These are phyloP conservation scores for Ceratina japonica DNA, from an alignment of 1,140 invertebrate species.

Conservation along the genomic window DNA sequence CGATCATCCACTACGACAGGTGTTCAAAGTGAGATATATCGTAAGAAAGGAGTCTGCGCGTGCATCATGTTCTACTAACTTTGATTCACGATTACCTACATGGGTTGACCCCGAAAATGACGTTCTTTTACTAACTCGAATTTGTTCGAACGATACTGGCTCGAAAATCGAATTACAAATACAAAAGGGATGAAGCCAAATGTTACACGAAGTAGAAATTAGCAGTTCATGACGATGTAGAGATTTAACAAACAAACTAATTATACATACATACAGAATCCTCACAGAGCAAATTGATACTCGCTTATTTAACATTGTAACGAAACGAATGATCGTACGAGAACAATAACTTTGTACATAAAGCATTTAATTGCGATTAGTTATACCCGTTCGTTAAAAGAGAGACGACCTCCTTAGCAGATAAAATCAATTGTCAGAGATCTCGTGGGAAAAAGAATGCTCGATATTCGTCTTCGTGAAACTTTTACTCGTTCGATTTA, in stretches of 20 bases:
- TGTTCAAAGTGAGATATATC: not conserved
- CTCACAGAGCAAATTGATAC: not conserved
- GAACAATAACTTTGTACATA: constrained; percentile 26
- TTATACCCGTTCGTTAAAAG: not conserved
- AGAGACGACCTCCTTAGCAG: not conserved
- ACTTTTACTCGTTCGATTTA: constrained; percentile 72
- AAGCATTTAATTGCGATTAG: not conserved
- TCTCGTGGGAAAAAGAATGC: constrained; percentile 31
- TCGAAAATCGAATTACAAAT: not conserved
- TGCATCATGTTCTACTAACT: constrained; percentile 66
- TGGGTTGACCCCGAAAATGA: constrained; percentile 54
- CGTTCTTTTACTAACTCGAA: constrained; percentile 55
- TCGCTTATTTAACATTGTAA: constrained; percentile 43
- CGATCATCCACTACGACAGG: not conserved
- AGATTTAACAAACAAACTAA: not conserved
- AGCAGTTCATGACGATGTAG: not conserved
- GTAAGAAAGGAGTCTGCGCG: constrained; percentile 33
- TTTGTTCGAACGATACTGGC: not conserved
- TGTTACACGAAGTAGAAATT: constrained; percentile 30
- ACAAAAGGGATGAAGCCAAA: constrained; percentile 14
- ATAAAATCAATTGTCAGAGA: constrained; percentile 25
- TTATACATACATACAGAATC: not conserved
- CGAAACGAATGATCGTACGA: not conserved
- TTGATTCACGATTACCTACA: constrained; percentile 53
- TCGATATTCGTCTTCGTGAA: constrained; percentile 65